Percentiles rank a stretch among this genome's conserved stretches.
phyloP scores from a whole-genome alignment of 2,113 vertebrate species.

The Ictidomys tridecemlineatus region DNA sequence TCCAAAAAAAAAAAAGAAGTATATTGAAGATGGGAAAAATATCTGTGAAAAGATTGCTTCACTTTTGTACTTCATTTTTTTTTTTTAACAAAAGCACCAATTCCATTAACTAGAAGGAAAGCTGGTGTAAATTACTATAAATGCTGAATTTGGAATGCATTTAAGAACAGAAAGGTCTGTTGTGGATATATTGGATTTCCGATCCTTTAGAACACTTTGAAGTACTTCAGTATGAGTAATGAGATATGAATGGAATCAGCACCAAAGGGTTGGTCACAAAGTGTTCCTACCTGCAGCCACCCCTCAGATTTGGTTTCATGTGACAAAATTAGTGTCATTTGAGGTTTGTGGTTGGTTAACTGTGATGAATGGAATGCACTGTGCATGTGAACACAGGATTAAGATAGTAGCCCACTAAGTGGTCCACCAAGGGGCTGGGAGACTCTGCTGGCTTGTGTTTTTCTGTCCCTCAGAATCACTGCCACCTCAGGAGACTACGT shows the following conservation, averaged over 20 bases:
- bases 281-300: not conserved
- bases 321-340: not conserved
- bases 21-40: not conserved
- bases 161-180: slow-evolving; percentile 37
- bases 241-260: not conserved
- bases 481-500: not conserved
- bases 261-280: not conserved
- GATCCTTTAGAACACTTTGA: not conserved
- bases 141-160: not conserved
- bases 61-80: not conserved
- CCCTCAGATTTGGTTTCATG: not conserved
- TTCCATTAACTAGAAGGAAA: not conserved
- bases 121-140: not conserved
- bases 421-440: not conserved
- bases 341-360: not conserved
- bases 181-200: not conserved
- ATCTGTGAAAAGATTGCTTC: not conserved
- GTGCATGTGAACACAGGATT: no score
- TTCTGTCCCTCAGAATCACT: not conserved
- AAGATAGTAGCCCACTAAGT: not conserved
- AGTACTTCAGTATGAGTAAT: not conserved
- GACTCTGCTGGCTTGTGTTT: no score
- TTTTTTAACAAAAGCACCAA: not conserved
- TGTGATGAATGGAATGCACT: not conserved
- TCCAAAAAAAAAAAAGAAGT: not conserved